Base-by-base conservation (phyloP, 2,888 invertebrate genomes). In the Tyria jacobaeae region DNA sequence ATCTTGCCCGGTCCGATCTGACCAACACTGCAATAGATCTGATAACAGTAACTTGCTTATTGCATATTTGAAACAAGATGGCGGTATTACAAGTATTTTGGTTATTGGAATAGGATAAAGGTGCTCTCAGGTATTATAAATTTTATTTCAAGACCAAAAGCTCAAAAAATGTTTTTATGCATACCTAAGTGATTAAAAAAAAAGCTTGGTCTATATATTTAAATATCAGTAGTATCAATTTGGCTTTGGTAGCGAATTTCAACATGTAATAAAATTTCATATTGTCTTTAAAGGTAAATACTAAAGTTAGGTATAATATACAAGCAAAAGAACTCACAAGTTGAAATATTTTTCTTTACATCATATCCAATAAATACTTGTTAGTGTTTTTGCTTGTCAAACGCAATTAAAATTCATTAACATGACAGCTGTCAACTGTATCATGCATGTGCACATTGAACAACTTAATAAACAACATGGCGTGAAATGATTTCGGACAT, bases 1-100 rank as follows among this genome's bases (percentile, higher is more conserved):
- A 71, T 73, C 73, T 69, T 55, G 17, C 31, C 31, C 55, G 57
- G 15, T 60, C 71, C 62, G 64, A 75, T 76, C 71, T 64, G 65
- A 64, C 71, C 59, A 68, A 64, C 63, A 66, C 66, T 61, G 67
- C 60, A 69, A 69, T 73, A 71, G 54, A 75, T 73, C 76, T 67
- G 70, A 75, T 75, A 76, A 70, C 60, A 70, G 51, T 58, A 64
- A 73, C 64, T 64, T 61, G 51, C 58, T 68, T 65, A 52, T 52
- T 63, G 56, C 3, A 35, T 62, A 68, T 50, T 58, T 54, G 21
- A 47, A 53, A 48, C 35, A 54, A 52, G 35, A 59, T 59, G 59
- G 59, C 35, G 52, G 59, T 15, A 50, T n/a, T 15, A n/a, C 25
- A 24, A 48, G 3, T 44, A 44, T 21, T 48, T 48, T 48, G 12